Conservation (phyloP, 2,888 invertebrate species). For the Muschampia plurimacula region DNA sequence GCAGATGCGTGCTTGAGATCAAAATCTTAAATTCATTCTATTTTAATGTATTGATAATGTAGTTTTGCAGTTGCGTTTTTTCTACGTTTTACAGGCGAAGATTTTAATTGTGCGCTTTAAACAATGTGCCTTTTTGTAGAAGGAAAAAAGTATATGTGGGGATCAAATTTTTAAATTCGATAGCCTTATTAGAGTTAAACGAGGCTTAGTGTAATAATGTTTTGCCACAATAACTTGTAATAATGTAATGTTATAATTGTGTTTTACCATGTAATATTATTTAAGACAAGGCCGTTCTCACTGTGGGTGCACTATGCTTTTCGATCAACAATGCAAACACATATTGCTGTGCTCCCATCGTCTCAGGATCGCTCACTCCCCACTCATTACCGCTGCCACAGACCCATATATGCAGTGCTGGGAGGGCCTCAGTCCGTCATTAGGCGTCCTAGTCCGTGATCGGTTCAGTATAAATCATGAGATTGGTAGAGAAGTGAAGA, state of each 20-base stretch:
- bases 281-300: not conserved
- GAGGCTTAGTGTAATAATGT: too few relatives aligned
- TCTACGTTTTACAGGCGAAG: not conserved
- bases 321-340: constrained; percentile 25
- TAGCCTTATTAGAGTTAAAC: not conserved
- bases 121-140: not conserved
- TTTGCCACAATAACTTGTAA: not conserved
- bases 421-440: constrained; percentile 70
- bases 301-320: constrained; percentile 12
- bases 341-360: constrained; percentile 40
- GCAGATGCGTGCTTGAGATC: constrained; percentile 30
- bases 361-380: constrained; percentile 53
- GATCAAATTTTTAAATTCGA: not conserved
- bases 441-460: constrained; percentile 74
- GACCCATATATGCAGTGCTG: constrained; percentile 70
- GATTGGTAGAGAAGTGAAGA: too few relatives aligned
- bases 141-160: not conserved
- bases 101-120: not conserved
- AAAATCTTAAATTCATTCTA: constrained; percentile 25
- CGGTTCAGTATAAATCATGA: too few relatives aligned
- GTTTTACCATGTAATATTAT: not conserved
- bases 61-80: not conserved
- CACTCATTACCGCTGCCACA: constrained; percentile 60
- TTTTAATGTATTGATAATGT: constrained; percentile 10
- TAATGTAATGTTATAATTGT: not conserved